Evolutionary conservation across 2,888 invertebrate genomes (phyloP).

Genomic region (Ferrisia virgata): DNA sequence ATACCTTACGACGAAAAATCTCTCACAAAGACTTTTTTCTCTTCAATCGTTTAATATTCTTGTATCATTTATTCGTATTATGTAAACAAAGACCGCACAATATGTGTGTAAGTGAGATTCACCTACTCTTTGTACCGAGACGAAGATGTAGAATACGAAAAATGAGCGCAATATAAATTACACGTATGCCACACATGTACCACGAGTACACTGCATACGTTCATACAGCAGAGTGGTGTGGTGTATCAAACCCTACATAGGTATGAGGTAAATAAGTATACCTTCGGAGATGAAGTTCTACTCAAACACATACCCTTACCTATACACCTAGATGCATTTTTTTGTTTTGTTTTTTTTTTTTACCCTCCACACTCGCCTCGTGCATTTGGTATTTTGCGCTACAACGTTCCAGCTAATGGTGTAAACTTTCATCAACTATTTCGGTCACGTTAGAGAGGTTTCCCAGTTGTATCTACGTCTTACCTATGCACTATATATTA

Average conservation of each 20-base stretch:
- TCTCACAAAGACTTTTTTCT: neutral
- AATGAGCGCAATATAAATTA: neutral
- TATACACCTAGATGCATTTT: neutral
- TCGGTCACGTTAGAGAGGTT: neutral
- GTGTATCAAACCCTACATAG: too few relatives aligned
- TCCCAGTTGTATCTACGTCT: neutral
- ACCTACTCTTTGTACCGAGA: neutral
- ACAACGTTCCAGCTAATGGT: neutral
- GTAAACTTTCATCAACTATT: neutral
- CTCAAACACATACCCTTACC: neutral
- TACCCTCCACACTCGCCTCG: neutral
- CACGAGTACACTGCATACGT: neutral
- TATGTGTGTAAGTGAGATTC: neutral
- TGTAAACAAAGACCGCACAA: neutral
- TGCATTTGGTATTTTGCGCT: neutral
- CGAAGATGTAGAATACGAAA: neutral
- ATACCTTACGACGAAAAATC: neutral
- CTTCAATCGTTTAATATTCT: neutral
- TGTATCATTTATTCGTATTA: neutral
- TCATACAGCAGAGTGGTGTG: neutral
- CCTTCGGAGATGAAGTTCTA: neutral
- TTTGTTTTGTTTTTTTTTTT: neutral
- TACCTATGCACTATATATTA: too few relatives aligned
- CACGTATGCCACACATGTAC: neutral
- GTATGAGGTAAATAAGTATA: too few relatives aligned